A percentile compares a stretch with the other conserved stretches of the same genome.
These are phyloP conservation scores for Chrysolina haemoptera DNA, from an alignment of 2,888 invertebrate species.

Conservation along the genomic window DNA sequence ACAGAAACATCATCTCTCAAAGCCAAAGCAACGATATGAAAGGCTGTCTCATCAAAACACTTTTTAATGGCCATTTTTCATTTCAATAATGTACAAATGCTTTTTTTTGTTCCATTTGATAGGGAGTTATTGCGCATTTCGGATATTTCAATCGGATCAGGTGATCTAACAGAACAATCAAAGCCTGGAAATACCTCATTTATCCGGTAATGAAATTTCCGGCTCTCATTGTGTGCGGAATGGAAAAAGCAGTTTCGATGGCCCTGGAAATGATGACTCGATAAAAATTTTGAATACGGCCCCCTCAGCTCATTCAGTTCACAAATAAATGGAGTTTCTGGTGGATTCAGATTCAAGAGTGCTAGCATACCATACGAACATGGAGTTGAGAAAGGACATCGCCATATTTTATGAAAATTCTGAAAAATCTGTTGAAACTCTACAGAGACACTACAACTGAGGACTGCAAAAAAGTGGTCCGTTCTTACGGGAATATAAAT, in stretches of 20 bases:
- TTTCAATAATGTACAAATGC: slow-evolving; percentile 9
- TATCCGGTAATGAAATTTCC: slow-evolving; percentile 25
- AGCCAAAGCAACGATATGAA: slow-evolving; percentile 9
- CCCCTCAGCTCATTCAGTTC: too few species aligned
- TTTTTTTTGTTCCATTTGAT: slow-evolving; percentile 17
- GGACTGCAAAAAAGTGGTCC: too few species aligned
- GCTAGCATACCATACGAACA: too few species aligned
- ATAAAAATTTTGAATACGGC: too few species aligned
- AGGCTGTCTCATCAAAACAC: slow-evolving; percentile 11
- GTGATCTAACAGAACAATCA: slow-evolving; percentile 22
- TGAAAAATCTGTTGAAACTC: too few species aligned
- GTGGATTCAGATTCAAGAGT: too few species aligned
- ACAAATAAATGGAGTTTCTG: too few species aligned
- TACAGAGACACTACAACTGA: too few species aligned
- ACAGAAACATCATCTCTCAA: not conserved
- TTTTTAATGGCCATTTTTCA: slow-evolving; percentile 7
- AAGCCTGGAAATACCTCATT: slow-evolving; percentile 22
- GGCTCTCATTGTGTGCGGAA: not conserved
- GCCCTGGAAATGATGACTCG: not conserved
- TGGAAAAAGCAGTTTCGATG: not conserved
- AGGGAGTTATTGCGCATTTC: slow-evolving; percentile 18
- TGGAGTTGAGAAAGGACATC: too few species aligned
- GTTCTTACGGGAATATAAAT: too few species aligned
- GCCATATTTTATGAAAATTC: too few species aligned
- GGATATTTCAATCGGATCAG: slow-evolving; percentile 20